phyloP scores from a whole-genome alignment of 2,797 vertebrate genomes.

The Dendrocincla tyrannina region DNA sequence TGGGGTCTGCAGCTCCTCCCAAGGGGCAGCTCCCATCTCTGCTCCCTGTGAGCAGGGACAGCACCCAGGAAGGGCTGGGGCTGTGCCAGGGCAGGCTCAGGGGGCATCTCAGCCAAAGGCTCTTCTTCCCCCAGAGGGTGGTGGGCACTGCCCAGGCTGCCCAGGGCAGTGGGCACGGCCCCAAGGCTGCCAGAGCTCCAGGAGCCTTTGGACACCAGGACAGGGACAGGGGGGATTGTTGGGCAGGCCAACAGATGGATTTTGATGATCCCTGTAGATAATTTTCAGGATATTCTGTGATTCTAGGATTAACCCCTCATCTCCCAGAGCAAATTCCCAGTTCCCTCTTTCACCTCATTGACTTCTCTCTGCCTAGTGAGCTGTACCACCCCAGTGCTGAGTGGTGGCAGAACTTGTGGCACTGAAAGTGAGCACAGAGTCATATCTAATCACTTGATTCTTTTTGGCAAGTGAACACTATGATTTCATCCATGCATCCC shows the following conservation, averaged over 20 bases:
- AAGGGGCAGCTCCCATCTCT: accelerated
- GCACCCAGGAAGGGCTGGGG: not conserved
- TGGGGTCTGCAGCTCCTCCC: accelerated
- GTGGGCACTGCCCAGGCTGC: too few species aligned
- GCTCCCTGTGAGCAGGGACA: not conserved
- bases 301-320: not conserved
- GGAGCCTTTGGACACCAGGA: accelerated
- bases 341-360: not conserved
- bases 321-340: not conserved
- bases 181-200: not conserved
- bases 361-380: not conserved
- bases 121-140: too few species aligned
- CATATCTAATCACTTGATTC: not conserved
- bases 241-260: not conserved
- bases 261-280: not conserved
- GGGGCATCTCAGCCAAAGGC: not conserved
- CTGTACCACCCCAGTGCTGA: not conserved
- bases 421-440: not conserved
- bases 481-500: not conserved
- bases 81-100: not conserved
- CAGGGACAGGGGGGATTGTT: not conserved
- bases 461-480: not conserved
- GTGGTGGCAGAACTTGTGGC: not conserved
- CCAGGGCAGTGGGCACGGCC: not conserved
- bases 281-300: not conserved